Base-by-base conservation (phyloP, 2,797 vertebrate genomes). In the Pangasius larnaudii region DNA sequence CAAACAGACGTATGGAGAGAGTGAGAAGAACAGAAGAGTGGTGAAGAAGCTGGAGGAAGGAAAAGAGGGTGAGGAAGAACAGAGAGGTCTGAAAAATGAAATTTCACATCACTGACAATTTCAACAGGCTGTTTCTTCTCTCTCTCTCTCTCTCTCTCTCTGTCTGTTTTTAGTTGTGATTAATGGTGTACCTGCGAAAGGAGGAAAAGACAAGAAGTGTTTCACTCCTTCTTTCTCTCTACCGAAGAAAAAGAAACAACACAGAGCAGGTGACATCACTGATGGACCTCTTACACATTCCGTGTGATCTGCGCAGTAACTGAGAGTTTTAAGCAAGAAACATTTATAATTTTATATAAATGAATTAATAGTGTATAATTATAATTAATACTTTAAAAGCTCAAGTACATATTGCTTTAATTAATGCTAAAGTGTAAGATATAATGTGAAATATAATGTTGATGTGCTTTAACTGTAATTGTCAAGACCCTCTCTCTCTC, bases 11-110 rank as follows among this genome's bases (percentile, higher is more conserved):
- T 22, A 19, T 1, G 16, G 36, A 56, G 63, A n/a, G 49, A 33
- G 30, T 42, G 16, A n/a, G 13, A 67, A 53, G n/a, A 88, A 67
- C 14, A 79, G 39, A 56, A n/a, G 27, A 24, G 5, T 36, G 61
- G 80, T 46, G 74, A 84, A 67, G 84, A 53, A 49, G 51, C 36
- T 67, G 51, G 46, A 30, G 16, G 18, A 77, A 30, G 13, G 33
- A 30, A 82, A 22, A 81, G 65, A 79, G 59, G 36, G 59, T 75
- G 61, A 86, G 84, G 75, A 39, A 75, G 84, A 24, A 63, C 1
- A 46, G 46, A 5, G 13, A 71, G 69, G 69, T 39, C 2, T 3
- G 24, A 51, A n/a, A 49, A n/a, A 49, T 30, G 27, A 77, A 27
- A 53, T 77, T 46, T 49, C 27, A n/a, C 13, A n/a, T 0, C 74